Evolutionary conservation across 2,888 invertebrate genomes (phyloP).

Genomic region (Ganaspis brasiliensis): DNA sequence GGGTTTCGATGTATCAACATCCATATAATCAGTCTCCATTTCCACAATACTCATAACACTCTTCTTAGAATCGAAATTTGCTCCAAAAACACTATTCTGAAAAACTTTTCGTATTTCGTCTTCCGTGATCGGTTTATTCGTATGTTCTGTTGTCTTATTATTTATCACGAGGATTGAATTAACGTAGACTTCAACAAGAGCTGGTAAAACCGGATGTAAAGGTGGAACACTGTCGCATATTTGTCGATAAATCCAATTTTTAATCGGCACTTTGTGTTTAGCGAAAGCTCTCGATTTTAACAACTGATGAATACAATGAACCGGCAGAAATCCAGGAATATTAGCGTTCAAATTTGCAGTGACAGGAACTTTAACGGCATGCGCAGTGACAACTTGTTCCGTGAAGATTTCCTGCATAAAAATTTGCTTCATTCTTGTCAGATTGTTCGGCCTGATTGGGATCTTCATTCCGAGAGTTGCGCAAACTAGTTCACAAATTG

Average conservation of each 20-base stretch:
- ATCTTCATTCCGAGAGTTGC: conserved; percentile 98
- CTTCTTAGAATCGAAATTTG: conserved; percentile 85
- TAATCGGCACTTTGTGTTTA: conserved; percentile 97
- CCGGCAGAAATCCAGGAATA: conserved; percentile 95
- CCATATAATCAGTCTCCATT: conserved; percentile 82
- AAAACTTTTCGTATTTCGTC: conserved; percentile 93
- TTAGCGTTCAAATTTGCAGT: conserved; percentile 93
- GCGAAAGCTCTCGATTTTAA: conserved; percentile 96
- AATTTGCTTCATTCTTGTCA: conserved; percentile 94
- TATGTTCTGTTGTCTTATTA: conserved; percentile 87
- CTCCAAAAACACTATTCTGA: conserved; percentile 88
- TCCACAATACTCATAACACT: conserved; percentile 82
- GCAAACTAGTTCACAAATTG: conserved; percentile 96
- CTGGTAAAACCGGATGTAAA: conserved; percentile 95
- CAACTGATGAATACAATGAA: conserved; percentile 97
- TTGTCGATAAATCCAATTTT: conserved; percentile 98
- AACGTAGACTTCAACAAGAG: conserved; percentile 96
- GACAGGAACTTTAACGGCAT: conserved; percentile 97
- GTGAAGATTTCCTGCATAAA: conserved; percentile 98
- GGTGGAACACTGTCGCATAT: conserved; percentile 94
- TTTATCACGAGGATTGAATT: conserved; percentile 91
- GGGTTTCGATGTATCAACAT: conserved; percentile 84
- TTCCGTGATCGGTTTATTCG: conserved; percentile 95
- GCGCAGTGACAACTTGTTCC: conserved; percentile 97
- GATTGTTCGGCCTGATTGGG: conserved; percentile 91